phyloP scores from a whole-genome alignment of 1,140 invertebrate species.

The Pogonomyrmex barbatus region DNA sequence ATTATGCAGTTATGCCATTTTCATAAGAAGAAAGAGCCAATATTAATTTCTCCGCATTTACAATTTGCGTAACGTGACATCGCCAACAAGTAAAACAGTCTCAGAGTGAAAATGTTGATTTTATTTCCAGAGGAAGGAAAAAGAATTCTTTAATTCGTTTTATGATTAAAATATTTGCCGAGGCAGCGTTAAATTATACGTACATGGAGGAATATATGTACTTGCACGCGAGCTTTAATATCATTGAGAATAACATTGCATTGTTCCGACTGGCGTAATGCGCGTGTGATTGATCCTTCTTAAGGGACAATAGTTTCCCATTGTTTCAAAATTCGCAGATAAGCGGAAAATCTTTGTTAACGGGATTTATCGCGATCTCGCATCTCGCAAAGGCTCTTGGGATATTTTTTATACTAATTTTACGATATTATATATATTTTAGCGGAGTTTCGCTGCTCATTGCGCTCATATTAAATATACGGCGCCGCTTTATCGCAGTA shows the following conservation, averaged over 20 bases:
- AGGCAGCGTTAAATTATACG: background rate
- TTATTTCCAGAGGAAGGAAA: background rate
- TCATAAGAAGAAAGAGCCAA: background rate
- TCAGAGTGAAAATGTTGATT: constrained; percentile 8
- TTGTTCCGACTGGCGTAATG: background rate
- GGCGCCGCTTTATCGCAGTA: constrained; percentile 33
- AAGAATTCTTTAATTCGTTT: background rate
- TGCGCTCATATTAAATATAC: background rate
- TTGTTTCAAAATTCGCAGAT: background rate
- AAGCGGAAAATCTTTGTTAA: background rate
- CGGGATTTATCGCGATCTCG: background rate
- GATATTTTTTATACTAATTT: background rate
- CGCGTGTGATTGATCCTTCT: background rate
- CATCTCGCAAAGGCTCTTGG: background rate
- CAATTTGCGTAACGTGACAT: background rate
- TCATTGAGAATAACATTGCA: background rate
- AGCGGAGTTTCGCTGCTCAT: background rate
- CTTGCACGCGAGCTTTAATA: background rate
- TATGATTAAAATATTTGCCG: background rate
- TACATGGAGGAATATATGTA: background rate
- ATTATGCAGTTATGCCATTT: background rate
- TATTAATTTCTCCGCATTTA: background rate
- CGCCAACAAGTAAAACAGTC: background rate
- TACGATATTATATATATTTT: background rate
- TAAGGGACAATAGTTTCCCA: background rate